Conservation (phyloP, 2,797 vertebrate species). For the Anableps anableps region DNA sequence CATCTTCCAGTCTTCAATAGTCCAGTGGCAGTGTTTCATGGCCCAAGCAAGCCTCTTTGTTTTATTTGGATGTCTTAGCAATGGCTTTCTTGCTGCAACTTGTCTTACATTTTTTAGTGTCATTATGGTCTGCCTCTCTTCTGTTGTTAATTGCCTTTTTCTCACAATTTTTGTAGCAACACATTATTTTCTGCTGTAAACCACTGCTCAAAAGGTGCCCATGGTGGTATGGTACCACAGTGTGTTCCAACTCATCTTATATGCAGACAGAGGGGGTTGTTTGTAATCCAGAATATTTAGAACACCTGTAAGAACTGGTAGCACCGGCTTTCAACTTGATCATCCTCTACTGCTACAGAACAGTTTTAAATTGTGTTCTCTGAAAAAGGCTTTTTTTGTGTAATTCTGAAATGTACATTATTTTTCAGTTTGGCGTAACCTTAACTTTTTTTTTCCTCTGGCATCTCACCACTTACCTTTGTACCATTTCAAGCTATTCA, state of each 20-base stretch:
- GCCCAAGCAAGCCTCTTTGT: too few relatives aligned
- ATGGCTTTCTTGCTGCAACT: too few relatives aligned
- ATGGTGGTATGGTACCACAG: too few relatives aligned
- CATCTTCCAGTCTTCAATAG: too few relatives aligned
- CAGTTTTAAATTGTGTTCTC: neutral
- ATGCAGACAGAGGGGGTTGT: neutral
- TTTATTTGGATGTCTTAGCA: too few relatives aligned
- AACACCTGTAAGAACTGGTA: neutral
- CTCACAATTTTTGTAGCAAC: neutral
- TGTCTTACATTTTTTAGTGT: neutral
- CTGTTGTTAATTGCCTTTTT: neutral
- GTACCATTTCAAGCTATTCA: too few relatives aligned
- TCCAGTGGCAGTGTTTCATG: too few relatives aligned
- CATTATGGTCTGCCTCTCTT: neutral
- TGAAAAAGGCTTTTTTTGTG: neutral
- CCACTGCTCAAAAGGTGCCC: neutral
- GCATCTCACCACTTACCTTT: too few relatives aligned
- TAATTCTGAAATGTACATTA: neutral
- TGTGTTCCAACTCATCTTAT: neutral
- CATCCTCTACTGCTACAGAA: too few relatives aligned
- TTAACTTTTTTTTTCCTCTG: neutral
- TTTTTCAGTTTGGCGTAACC: neutral
- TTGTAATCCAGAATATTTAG: neutral
- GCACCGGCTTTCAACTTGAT: too few relatives aligned
- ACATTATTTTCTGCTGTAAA: neutral